Base-by-base conservation (phyloP, 2,888 invertebrate genomes). In the Folsomia candida region DNA sequence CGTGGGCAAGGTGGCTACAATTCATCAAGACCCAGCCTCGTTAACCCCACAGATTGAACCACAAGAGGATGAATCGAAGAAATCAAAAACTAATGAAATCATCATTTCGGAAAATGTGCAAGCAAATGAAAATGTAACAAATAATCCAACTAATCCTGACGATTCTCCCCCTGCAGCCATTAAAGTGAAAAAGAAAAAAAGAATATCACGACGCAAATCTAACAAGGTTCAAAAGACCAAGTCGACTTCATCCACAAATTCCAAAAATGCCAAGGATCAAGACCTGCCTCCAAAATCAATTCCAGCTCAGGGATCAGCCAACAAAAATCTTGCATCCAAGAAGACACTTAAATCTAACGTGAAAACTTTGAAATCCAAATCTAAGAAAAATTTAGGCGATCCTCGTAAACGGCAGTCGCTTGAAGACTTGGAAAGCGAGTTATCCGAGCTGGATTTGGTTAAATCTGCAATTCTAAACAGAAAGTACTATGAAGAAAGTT, bases 391-490 rank as follows among this genome's bases (percentile, higher is more conserved):
- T 18, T 2, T 4, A 6, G 14, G 24, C 9, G 27, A 29, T 4
- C 2, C 11, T 6, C 11, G 4, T 20, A 27, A 29, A n/a, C 6
- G 11, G 6, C 18, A 29, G 4, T 27, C 28, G n/a, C 6, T 6
- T n/a, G 62, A 62, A 6, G 27, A 27, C 20, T 20, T 62, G 20
- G 6, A 26, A n/a, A 62, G 62, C 20, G 62, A 62, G 22, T 20
- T 62, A 9, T 29, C 29, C 2, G 62, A 62, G 29, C 37, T 62
- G 6, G 62, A 62, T 62, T 29, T 62, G 29, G 37, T 62, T 3
- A 62, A 62, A 62, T 29, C 29, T 11, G 62, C 62, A 27, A 3
- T 62, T 18, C 62, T 62, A 18, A 62, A 62, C 22, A 62, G 29
- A 29, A 27, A 29, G 20, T 62, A 29, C 22, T 62, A 29, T 27